Conservation (phyloP, 2,888 invertebrate genomes). For the Maniola hyperantus region DNA sequence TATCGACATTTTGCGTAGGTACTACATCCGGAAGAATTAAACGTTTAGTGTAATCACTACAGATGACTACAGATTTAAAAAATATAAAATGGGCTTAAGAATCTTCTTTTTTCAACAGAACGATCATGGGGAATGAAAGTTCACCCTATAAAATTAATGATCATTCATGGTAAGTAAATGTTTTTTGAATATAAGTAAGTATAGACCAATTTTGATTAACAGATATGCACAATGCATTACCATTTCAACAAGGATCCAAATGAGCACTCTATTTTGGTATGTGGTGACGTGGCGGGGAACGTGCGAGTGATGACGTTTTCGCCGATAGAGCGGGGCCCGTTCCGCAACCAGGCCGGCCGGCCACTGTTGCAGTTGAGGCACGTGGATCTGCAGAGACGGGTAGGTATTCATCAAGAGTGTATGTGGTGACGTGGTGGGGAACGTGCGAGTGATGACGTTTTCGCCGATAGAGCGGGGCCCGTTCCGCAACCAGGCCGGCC, state of each 20-base stretch:
- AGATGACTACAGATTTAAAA: no score
- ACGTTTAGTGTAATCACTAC: no score
- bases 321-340: conserved; percentile 85
- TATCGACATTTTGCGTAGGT: not conserved
- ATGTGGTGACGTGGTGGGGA: conserved; percentile 89
- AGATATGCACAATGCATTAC: conserved; percentile 82
- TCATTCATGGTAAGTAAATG: no score
- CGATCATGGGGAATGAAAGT: no score
- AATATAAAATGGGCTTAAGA: no score
- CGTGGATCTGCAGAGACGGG: conserved; percentile 77
- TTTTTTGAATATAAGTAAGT: no score
- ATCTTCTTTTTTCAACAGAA: no score
- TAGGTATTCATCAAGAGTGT: conserved; percentile 59
- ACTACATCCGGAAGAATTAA: no score
- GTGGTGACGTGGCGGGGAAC: conserved; percentile 90
- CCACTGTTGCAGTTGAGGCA: conserved; percentile 83
- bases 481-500: conserved; percentile 86
- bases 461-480: conserved; percentile 85
- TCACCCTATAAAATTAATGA: no score
- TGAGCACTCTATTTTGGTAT: conserved; percentile 84
- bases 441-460: conserved; percentile 85
- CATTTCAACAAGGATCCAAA: conserved; percentile 81
- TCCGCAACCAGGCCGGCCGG: conserved; percentile 85
- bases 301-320: conserved; percentile 85
- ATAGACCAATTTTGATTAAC: conserved; percentile 12